Base-by-base conservation (phyloP, 2,797 vertebrate genomes). In the Amniataba percoides region DNA sequence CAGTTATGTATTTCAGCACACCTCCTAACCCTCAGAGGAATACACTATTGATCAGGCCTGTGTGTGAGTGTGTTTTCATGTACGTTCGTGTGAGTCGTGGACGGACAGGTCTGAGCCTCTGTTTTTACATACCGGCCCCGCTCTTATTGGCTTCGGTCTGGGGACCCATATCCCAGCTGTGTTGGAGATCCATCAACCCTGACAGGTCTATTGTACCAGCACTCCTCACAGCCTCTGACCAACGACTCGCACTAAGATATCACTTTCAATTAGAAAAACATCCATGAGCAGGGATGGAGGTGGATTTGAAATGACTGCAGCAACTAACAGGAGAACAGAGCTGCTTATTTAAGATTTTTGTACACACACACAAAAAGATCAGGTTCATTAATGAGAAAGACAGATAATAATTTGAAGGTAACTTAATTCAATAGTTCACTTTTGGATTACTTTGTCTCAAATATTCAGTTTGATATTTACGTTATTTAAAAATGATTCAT, bases 151-250 rank as follows among this genome's bases (percentile, higher is more conserved):
- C 90, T 93, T 93, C 78, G 74, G 89, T 93, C 87, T 92, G 88
- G 85, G 77, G 90, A 92, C 85, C 89, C 91, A 90, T 91, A 91
- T 90, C 89, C 90, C 88, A 93, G 92, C 90, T 93, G 93, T 94
- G 91, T 89, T 92, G 92, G 85, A 94, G 93, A 95, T 95, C 94
- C 92, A 94, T 95, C 94, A 95, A 92, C 81, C 92, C 85, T 95
- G 94, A 95, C 95, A 95, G 94, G 91, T 94, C 92, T 90, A 94
- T 94, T 94, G 94, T 94, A 82, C 80, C 69, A 81, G 73, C 87
- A 91, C 87, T 91, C 92, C 89, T 94, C 92, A 92, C 89, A 89
- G 91, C 82, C 90, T 92, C 89, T 91, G 92, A 91, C 93, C 90
- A 87, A 83, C 81, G 79, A 88, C 89, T 90, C 66, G 83, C 90